phyloP scores from a whole-genome alignment of 2,888 invertebrate genomes.

The Epinotia ramella region DNA sequence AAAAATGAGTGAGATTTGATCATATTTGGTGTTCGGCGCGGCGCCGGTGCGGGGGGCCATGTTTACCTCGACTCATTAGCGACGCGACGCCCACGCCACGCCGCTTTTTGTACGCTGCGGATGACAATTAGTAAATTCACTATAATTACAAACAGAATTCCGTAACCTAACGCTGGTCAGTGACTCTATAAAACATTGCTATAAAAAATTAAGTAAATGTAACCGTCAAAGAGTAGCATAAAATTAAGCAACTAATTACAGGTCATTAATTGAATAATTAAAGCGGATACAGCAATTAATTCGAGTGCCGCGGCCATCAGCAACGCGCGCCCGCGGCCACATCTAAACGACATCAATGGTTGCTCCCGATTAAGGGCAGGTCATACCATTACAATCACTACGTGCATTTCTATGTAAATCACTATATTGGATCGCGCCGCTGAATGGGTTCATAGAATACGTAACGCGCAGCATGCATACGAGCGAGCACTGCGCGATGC shows the following conservation, averaged over 20 bases:
- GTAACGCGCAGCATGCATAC: background rate
- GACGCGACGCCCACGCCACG: slow-evolving; percentile 9
- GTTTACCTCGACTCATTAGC: slow-evolving; percentile 7
- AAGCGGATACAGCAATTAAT: slow-evolving; percentile 17
- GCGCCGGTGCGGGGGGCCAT: slow-evolving; percentile 26
- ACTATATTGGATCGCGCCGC: slow-evolving; percentile 19
- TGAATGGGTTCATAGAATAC: slow-evolving; percentile 28
- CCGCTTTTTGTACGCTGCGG: slow-evolving; percentile 2
- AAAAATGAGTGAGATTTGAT: slow-evolving; percentile 41
- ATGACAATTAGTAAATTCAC: slow-evolving; percentile 28
- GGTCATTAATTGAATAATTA: slow-evolving; percentile 41
- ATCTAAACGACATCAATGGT: slow-evolving; percentile 9
- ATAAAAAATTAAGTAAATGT: slow-evolving; percentile 36
- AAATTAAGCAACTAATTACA: slow-evolving; percentile 42
- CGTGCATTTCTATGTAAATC: slow-evolving; percentile 28
- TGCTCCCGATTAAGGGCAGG: slow-evolving; percentile 17
- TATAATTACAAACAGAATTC: slow-evolving; percentile 28
- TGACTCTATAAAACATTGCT: slow-evolving; percentile 35
- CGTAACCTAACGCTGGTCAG: slow-evolving; percentile 31
- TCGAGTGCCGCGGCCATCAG: background rate
- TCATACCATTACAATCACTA: slow-evolving; percentile 27
- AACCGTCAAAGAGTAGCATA: slow-evolving; percentile 31
- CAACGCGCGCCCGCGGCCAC: slow-evolving; percentile 10
- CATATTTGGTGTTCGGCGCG: slow-evolving; percentile 3
- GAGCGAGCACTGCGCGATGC: background rate